These are phyloP conservation scores for Melospiza melodia DNA, from an alignment of 2,113 vertebrate species.

Conservation along the genomic window DNA sequence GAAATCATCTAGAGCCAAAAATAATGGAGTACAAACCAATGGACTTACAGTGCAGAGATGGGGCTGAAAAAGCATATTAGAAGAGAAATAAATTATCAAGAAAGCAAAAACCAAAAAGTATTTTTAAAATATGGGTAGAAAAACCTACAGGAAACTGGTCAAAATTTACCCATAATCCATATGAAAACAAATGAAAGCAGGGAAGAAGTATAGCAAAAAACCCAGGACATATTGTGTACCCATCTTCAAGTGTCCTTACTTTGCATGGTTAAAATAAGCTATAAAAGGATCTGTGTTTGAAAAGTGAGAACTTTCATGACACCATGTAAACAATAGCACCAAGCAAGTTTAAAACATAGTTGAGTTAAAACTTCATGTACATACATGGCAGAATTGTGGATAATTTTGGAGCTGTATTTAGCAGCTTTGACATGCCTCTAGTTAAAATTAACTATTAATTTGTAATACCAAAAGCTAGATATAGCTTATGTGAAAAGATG, in stretches of 20 bases:
- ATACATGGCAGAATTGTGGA: neutral
- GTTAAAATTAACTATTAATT: neutral
- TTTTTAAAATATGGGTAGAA: rapidly evolving
- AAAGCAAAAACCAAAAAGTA: neutral
- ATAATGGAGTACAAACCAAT: rapidly evolving
- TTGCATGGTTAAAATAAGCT: neutral
- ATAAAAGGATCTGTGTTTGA: constrained; percentile 3
- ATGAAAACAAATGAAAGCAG: neutral
- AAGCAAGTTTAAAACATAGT: neutral
- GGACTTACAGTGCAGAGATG: neutral
- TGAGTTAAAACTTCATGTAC: neutral
- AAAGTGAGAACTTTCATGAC: constrained; percentile 11
- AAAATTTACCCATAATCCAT: neutral
- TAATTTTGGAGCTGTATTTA: neutral
- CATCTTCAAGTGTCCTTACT: neutral
- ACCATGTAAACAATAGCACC: neutral
- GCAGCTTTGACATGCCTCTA: neutral
- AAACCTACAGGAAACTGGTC: neutral
- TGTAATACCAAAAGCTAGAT: neutral
- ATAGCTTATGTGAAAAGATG: neutral
- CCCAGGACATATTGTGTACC: neutral
- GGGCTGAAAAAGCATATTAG: neutral
- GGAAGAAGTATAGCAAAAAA: neutral
- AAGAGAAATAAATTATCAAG: neutral
- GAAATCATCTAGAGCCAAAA: neutral